Percentiles rank a stretch among this genome's conserved stretches.
Conservation (phyloP, 2,888 invertebrate genomes). For the Drosophila prostipennis region DNA sequence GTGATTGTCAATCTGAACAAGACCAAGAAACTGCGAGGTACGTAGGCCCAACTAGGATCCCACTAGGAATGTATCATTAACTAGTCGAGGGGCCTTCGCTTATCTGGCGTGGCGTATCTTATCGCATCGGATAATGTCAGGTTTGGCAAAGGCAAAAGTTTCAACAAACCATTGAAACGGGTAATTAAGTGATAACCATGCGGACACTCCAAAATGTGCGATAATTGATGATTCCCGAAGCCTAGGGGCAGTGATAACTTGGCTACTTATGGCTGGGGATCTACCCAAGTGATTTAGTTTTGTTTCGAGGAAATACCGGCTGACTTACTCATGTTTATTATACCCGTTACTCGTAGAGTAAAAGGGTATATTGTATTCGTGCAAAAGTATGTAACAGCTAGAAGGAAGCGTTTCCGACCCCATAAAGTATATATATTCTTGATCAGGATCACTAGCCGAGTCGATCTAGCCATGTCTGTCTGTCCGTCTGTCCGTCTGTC, state of each 20-base stretch:
- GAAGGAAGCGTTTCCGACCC: too few species aligned
- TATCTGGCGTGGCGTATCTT: slow-evolving; percentile 51
- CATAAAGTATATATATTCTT: too few species aligned
- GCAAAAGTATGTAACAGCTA: too few species aligned
- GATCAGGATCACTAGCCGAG: too few species aligned
- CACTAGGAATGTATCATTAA: neutral
- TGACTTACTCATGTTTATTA: slow-evolving; percentile 48
- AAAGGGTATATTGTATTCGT: too few species aligned
- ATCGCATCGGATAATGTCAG: slow-evolving; percentile 41
- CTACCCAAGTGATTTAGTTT: slow-evolving; percentile 37
- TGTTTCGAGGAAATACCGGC: slow-evolving; percentile 56
- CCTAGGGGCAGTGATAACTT: neutral
- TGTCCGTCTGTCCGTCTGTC: too few species aligned
- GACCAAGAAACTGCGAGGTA: slow-evolving; percentile 81
- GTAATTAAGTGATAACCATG: slow-evolving; percentile 57
- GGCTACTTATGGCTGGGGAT: slow-evolving; percentile 35
- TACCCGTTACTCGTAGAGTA: too few species aligned
- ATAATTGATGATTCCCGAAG: slow-evolving; percentile 57
- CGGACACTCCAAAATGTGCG: slow-evolving; percentile 45
- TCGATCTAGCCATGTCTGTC: too few species aligned
- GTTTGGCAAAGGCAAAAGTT: slow-evolving; percentile 32
- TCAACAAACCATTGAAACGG: slow-evolving; percentile 40
- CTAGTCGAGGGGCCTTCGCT: neutral
- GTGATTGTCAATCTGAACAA: slow-evolving; percentile 80
- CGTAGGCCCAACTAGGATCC: slow-evolving; percentile 23